Conservation (phyloP, 1,140 invertebrate genomes). For the Euura saliciscinereae region DNA sequence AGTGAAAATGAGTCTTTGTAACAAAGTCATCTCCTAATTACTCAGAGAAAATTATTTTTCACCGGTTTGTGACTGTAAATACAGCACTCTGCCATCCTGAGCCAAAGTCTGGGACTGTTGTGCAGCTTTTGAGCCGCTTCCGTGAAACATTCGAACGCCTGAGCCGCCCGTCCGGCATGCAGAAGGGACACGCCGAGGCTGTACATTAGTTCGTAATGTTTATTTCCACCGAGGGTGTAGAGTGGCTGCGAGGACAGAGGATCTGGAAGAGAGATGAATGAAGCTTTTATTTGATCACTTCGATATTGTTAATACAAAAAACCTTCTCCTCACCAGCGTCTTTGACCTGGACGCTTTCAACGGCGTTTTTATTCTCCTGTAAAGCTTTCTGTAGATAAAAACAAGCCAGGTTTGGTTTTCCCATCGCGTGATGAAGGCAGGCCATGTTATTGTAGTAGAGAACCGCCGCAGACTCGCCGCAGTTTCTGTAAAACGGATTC, state of each 20-base stretch:
- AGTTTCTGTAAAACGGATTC: conserved; percentile 53
- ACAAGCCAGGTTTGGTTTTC: conserved; percentile 84
- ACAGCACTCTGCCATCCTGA: conserved; percentile 92
- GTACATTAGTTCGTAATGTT: conserved; percentile 84
- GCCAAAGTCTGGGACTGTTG: conserved; percentile 89
- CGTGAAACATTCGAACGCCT: conserved; percentile 92
- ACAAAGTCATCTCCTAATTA: background rate
- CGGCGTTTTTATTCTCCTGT: conserved; percentile 75
- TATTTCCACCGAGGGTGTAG: conserved; percentile 66
- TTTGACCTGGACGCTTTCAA: conserved; percentile 56
- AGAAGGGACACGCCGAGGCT: conserved; percentile 89
- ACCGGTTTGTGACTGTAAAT: conserved; percentile 74
- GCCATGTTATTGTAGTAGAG: conserved; percentile 91
- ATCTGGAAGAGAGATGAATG: conserved; percentile 41
- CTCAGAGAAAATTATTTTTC: conserved; percentile 33
- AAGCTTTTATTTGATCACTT: background rate
- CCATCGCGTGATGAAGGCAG: conserved; percentile 84
- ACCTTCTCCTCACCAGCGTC: conserved; percentile 43
- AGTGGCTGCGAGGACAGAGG: conserved; percentile 62
- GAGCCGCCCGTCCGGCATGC: conserved; percentile 76
- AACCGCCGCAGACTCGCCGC: conserved; percentile 70
- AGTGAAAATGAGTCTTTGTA: background rate
- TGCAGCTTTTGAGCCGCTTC: conserved; percentile 85
- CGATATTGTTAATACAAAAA: conserved; percentile 13
- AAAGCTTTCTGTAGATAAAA: conserved; percentile 87